Percentiles rank a stretch among this genome's conserved stretches.
These are phyloP conservation scores for Oplegnathus fasciatus DNA, from an alignment of 2,113 vertebrate genomes.

Conservation along the genomic window DNA sequence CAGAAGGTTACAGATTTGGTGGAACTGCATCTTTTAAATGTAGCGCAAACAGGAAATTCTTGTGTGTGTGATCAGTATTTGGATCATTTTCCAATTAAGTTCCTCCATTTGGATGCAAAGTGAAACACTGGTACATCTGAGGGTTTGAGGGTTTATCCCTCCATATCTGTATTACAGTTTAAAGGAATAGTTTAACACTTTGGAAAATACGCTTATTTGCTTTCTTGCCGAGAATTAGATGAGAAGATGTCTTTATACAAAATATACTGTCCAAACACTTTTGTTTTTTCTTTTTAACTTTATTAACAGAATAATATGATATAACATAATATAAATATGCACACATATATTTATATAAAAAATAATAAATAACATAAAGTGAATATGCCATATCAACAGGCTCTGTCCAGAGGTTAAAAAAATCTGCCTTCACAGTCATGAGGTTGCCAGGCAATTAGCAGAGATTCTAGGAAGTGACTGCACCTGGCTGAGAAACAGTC, in stretches of 20 bases:
- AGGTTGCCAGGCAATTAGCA: too few species aligned
- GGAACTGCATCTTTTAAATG: background rate
- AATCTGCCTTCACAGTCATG: too few species aligned
- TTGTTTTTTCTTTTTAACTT: too few species aligned
- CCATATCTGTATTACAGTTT: background rate
- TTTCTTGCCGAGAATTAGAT: background rate
- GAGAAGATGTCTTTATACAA: background rate
- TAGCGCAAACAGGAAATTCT: background rate
- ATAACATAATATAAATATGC: too few species aligned
- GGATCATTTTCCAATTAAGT: background rate
- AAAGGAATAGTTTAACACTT: background rate
- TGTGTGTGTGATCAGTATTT: background rate
- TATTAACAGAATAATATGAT: background rate
- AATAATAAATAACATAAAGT: too few species aligned
- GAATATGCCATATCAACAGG: too few species aligned
- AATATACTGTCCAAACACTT: background rate
- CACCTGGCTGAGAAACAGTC: too few species aligned
- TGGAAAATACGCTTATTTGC: background rate
- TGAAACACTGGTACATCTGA: background rate
- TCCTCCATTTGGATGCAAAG: background rate
- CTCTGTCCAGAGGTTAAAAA: too few species aligned
- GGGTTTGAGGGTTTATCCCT: background rate
- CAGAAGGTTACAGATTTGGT: conserved; percentile 4
- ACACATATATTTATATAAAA: too few species aligned
- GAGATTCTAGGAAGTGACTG: too few species aligned